Conservation (phyloP, 35 echinoderm and acorn worm species). For the Anneissia japonica region DNA sequence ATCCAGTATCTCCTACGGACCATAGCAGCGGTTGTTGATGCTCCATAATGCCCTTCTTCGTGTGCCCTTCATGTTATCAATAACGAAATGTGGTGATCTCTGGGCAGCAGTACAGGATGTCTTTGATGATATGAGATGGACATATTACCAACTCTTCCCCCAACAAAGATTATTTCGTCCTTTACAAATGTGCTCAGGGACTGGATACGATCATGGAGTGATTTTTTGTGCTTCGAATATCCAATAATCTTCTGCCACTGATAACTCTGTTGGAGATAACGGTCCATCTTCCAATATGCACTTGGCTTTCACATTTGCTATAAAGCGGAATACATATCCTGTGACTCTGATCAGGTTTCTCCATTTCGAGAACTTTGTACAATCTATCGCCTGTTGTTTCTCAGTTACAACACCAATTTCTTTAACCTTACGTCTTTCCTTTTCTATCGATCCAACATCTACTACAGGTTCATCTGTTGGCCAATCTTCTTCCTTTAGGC, state of each 20-base stretch:
- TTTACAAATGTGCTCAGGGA: constrained; percentile 23
- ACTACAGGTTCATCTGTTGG: not conserved
- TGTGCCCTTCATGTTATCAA: constrained; percentile 31
- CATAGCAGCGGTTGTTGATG: not conserved
- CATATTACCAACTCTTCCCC: constrained; percentile 1
- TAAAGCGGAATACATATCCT: no score
- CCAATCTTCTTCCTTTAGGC: not conserved
- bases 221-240: no score
- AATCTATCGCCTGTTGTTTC: no score
- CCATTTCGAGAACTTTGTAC: no score
- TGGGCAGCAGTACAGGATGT: constrained; percentile 33
- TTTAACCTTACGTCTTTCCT: no score
- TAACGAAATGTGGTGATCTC: constrained; percentile 32
- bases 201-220: not conserved
- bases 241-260: no score
- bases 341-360: no score
- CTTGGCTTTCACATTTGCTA: no score
- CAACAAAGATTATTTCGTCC: constrained; percentile 8
- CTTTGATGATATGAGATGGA: constrained; percentile 26
- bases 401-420: no score
- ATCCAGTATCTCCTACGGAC: not conserved
- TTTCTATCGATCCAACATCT: not conserved
- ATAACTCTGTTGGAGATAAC: no score
- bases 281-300: no score
- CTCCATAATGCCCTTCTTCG: constrained; percentile 21